A percentile compares a stretch with the other conserved stretches of the same genome.
These are phyloP conservation scores for Noctua pronuba DNA, from an alignment of 2,888 invertebrate species.

Conservation along the genomic window DNA sequence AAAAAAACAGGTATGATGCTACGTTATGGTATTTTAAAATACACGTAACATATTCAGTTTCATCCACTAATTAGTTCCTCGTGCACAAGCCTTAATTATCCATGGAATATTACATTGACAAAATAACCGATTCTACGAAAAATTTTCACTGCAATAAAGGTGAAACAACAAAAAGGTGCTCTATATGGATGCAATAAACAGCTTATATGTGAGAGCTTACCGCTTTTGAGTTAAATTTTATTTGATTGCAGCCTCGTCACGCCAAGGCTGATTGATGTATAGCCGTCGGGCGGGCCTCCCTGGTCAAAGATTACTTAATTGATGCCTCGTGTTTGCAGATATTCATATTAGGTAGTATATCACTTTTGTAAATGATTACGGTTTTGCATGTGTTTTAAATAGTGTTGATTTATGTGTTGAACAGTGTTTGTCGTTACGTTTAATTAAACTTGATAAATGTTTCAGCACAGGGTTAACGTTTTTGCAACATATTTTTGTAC, in stretches of 20 bases:
- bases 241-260: slow-evolving; percentile 87
- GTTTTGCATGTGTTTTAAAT: slow-evolving; percentile 36
- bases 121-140: not conserved
- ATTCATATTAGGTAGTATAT: slow-evolving; percentile 67
- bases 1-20: not conserved
- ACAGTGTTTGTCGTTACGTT: not conserved
- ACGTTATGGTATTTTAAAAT: not conserved
- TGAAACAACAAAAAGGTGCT: slow-evolving; percentile 44
- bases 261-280: slow-evolving; percentile 87
- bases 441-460: slow-evolving; percentile 21
- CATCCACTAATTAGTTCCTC: not conserved
- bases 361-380: slow-evolving; percentile 39
- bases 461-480: not conserved
- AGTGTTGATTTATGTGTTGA: slow-evolving; percentile 37
- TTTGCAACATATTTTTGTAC: not conserved
- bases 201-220: slow-evolving; percentile 69
- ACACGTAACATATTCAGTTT: not conserved
- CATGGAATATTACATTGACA: not conserved
- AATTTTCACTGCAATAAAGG: not conserved
- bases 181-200: slow-evolving; percentile 66
- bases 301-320: slow-evolving; percentile 83
- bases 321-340: slow-evolving; percentile 76
- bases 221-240: slow-evolving; percentile 88
- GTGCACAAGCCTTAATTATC: not conserved
- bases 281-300: slow-evolving; percentile 74